Percentiles rank a stretch among this genome's conserved stretches.
Evolutionary conservation across 30 jellyfish, hydroid and myxozoan genomes (phyloP).

Genomic region (Rhopilema esculentum): DNA sequence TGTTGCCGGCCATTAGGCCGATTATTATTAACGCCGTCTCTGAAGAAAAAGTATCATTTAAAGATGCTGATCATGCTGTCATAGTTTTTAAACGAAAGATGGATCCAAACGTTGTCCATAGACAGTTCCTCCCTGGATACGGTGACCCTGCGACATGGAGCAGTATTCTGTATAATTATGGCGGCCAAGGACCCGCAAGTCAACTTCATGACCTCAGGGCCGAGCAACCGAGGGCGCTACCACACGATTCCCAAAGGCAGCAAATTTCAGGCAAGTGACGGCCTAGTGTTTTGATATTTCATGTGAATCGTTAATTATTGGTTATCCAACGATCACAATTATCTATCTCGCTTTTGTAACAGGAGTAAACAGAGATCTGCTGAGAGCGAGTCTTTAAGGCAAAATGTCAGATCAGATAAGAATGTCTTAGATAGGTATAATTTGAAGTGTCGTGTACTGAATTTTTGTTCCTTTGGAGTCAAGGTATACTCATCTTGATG

Average conservation of each 20-base stretch:
- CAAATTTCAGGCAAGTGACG: slow-evolving; percentile 61
- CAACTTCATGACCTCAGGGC: slow-evolving; percentile 86
- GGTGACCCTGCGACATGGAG: slow-evolving; percentile 80
- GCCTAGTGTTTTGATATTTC: neutral
- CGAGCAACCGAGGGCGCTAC: slow-evolving; percentile 82
- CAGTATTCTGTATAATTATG: slow-evolving; percentile 67
- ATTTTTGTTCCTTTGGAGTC: too few species aligned
- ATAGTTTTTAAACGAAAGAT: neutral
- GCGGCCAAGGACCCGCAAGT: slow-evolving; percentile 89
- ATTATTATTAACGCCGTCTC: neutral
- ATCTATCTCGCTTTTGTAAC: neutral
- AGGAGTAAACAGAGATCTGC: neutral
- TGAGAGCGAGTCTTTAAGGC: neutral
- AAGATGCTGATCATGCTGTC: neutral
- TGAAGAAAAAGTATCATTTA: neutral
- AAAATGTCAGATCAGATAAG: too few species aligned
- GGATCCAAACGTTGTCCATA: slow-evolving; percentile 74
- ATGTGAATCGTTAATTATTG: neutral
- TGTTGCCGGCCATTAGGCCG: slow-evolving; percentile 53
- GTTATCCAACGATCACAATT: neutral
- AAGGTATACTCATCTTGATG: too few species aligned
- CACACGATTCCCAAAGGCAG: slow-evolving; percentile 53
- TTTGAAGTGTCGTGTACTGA: too few species aligned
- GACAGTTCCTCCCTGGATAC: slow-evolving; percentile 77
- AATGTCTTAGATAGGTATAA: too few species aligned